A percentile compares a stretch with the other conserved stretches of the same genome.
Evolutionary conservation across 2,113 vertebrate genomes (phyloP).

Genomic region (Oenanthe oenanthe): DNA sequence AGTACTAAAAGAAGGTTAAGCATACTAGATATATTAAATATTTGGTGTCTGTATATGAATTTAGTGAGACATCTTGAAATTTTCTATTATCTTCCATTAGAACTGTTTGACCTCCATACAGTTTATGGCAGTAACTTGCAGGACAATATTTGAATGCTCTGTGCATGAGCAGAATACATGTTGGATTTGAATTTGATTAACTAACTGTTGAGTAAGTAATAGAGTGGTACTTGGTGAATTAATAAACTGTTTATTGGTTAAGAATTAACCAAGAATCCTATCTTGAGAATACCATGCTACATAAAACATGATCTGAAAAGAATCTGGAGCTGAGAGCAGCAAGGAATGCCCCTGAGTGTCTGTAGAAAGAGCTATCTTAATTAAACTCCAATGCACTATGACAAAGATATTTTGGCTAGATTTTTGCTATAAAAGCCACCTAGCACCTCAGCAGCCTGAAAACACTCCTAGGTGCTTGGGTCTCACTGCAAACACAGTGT

Average conservation of each 20-base stretch:
- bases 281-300: slow-evolving; percentile 28
- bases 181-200: slow-evolving; percentile 31
- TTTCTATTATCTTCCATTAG: not conserved
- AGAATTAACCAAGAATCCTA: slow-evolving; percentile 40
- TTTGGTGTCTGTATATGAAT: not conserved
- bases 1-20: not conserved
- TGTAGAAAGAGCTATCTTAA: slow-evolving; percentile 4
- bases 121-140: not conserved
- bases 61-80: not conserved
- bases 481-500: not conserved
- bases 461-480: not conserved
- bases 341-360: not conserved
- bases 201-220: slow-evolving; percentile 34
- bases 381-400: slow-evolving; percentile 1
- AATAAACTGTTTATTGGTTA: slow-evolving; percentile 51
- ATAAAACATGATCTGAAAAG: slow-evolving; percentile 33
- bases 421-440: not conserved
- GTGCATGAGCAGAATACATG: not conserved
- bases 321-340: not conserved
- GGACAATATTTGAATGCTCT: not conserved
- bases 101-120: not conserved
- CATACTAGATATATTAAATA: not conserved
- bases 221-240: slow-evolving; percentile 25
- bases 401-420: not conserved
- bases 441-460: not conserved